Percentiles rank a stretch among this genome's conserved stretches.
Conservation (phyloP, 2,797 vertebrate genomes). For the Pipistrellus pygmaeus region DNA sequence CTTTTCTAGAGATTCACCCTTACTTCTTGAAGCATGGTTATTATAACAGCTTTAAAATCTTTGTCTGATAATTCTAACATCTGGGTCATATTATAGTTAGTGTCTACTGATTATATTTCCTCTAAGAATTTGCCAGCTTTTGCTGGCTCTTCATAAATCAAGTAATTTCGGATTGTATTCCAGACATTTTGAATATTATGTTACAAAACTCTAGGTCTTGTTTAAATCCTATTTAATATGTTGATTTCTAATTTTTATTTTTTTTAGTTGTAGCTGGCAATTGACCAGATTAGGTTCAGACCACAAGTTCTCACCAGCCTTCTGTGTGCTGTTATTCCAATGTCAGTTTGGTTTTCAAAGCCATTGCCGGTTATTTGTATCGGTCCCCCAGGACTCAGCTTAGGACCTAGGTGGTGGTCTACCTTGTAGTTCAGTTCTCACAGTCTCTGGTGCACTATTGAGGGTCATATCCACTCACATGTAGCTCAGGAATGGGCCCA, state of each 20-base stretch:
- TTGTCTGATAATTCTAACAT: background rate
- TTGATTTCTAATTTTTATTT: background rate
- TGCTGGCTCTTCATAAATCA: background rate
- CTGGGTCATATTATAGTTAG: background rate
- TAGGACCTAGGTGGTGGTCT: background rate
- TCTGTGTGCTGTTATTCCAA: background rate
- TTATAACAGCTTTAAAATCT: background rate
- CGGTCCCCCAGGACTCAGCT: background rate
- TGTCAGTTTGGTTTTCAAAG: background rate
- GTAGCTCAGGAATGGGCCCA: background rate
- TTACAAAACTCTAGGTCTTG: background rate
- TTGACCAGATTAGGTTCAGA: background rate
- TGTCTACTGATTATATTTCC: background rate
- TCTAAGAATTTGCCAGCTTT: background rate
- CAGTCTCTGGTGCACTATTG: background rate
- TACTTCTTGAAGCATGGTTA: background rate
- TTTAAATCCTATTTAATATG: background rate
- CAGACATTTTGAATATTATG: background rate
- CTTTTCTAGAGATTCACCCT: background rate
- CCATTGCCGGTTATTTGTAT: background rate
- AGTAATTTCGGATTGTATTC: background rate
- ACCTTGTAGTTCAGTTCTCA: background rate
- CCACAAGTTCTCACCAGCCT: background rate
- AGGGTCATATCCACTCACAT: background rate
- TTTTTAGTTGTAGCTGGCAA: background rate